Evolutionary conservation across 2,888 invertebrate species (phyloP).

Genomic region (Zygothrica quintamaculata): DNA sequence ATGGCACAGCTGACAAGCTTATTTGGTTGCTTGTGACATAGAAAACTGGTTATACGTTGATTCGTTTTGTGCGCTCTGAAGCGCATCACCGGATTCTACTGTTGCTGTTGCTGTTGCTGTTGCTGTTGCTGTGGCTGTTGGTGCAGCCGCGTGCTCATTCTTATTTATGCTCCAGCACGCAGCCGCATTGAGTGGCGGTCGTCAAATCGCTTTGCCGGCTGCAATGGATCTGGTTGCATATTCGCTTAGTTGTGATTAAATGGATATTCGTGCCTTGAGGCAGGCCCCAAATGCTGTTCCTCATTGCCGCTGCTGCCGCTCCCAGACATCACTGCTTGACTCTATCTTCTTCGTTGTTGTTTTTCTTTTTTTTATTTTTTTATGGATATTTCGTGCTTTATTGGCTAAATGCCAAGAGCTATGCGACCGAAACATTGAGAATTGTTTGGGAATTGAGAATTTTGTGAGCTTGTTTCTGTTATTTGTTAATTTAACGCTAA

Average conservation of each 20-base stretch:
- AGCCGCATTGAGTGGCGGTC: conserved; percentile 13
- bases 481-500: conserved; percentile 76
- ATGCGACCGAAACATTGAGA: conserved; percentile 14
- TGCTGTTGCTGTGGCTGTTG: conserved; percentile 26
- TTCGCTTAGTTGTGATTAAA: conserved; percentile 69
- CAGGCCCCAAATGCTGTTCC: conserved; percentile 8
- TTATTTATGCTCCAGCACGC: conserved; percentile 68
- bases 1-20: conserved; percentile 17
- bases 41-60: conserved; percentile 52
- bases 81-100: conserved; percentile 67
- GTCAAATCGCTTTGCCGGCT: conserved; percentile 2
- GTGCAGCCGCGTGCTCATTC: conserved; percentile 60
- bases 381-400: conserved; percentile 67
- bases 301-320: neutral
- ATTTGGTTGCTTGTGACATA: conserved; percentile 39
- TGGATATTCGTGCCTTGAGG: conserved; percentile 64
- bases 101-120: conserved; percentile 26
- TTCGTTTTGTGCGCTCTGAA: conserved; percentile 54
- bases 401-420: conserved; percentile 44
- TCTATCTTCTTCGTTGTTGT: neutral
- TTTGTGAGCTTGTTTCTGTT: conserved; percentile 30
- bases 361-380: too few relatives aligned
- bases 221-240: conserved; percentile 54
- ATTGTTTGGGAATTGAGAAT: conserved; percentile 42
- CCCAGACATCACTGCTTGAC: conserved; percentile 3